Evolutionary conservation across 1,140 invertebrate genomes (phyloP).

Genomic region (Pollicipes pollicipes): DNA sequence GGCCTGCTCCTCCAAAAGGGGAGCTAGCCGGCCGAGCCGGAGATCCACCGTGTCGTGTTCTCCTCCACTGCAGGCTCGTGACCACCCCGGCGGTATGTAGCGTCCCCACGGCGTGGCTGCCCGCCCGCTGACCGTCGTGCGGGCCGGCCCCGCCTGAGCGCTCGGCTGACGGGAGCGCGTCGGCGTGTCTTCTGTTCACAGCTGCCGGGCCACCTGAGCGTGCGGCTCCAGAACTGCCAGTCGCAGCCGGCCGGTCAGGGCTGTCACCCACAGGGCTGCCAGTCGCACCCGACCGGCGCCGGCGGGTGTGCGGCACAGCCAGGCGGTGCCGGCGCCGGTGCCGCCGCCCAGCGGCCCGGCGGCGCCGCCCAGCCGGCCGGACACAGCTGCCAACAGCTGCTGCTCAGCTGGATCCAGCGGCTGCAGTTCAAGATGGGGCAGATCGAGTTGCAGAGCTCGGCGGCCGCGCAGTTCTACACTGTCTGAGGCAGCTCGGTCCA

Average conservation of each 20-base stretch:
- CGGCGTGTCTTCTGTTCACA: too few relatives aligned
- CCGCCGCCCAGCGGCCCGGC: conserved; percentile 10
- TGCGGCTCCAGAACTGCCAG: conserved; percentile 71
- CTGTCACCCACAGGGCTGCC: conserved; percentile 51
- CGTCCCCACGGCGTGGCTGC: too few relatives aligned
- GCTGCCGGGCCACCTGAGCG: conserved; percentile 73
- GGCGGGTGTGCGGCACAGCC: conserved; percentile 49
- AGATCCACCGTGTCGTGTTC: too few relatives aligned
- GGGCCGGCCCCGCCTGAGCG: too few relatives aligned
- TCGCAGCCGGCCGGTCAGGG: not conserved
- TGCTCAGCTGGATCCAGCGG: conserved; percentile 74
- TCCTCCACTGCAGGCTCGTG: too few relatives aligned
- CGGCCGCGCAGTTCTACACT: conserved; percentile 68
- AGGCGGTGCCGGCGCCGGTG: conserved; percentile 12
- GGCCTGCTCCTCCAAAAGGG: too few relatives aligned
- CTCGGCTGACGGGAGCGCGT: too few relatives aligned
- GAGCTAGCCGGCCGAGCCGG: too few relatives aligned
- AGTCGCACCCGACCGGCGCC: conserved; percentile 25
- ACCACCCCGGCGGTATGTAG: too few relatives aligned
- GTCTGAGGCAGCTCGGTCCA: too few relatives aligned
- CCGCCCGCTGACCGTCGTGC: too few relatives aligned
- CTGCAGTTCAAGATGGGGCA: conserved; percentile 96
- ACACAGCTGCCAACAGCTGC: conserved; percentile 20
- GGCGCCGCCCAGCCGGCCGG: not conserved
- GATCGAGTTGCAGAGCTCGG: conserved; percentile 88